Evolutionary conservation across 2,113 vertebrate species (phyloP).

Genomic region (Laticauda laticaudata): DNA sequence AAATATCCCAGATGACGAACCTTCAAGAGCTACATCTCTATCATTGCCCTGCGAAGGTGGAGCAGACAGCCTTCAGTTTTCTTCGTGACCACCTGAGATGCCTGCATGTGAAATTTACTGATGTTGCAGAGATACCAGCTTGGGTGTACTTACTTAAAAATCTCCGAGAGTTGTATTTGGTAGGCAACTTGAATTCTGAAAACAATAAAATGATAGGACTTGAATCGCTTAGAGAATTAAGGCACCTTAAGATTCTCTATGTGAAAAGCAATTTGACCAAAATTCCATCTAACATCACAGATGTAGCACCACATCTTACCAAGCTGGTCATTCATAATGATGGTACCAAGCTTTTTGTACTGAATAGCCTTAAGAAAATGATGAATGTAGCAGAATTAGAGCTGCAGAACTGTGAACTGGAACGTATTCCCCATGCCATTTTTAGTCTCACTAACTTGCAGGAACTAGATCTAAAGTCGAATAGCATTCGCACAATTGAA

Average conservation of each 20-base stretch:
- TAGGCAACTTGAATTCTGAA: slow-evolving; percentile 97
- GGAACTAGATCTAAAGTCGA: slow-evolving; percentile 96
- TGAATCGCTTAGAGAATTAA: slow-evolving; percentile 91
- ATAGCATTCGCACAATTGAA: slow-evolving; percentile 95
- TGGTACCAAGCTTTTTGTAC: slow-evolving; percentile 93
- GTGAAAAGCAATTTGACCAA: slow-evolving; percentile 99
- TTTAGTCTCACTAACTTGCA: slow-evolving; percentile 96
- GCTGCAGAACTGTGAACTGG: slow-evolving; percentile 94
- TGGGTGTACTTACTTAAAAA: slow-evolving; percentile 96
- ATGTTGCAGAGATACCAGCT: slow-evolving; percentile 94
- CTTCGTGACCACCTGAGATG: slow-evolving; percentile 95
- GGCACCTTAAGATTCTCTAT: slow-evolving; percentile 90
- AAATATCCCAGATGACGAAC: slow-evolving; percentile 96
- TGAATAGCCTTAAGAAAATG: slow-evolving; percentile 99
- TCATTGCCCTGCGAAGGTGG: slow-evolving; percentile 96
- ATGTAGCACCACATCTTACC: slow-evolving; percentile 91
- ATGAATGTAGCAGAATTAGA: slow-evolving; percentile 92
- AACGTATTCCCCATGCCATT: slow-evolving; percentile 96
- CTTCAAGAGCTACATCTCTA: slow-evolving; percentile 95
- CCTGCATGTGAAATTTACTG: slow-evolving; percentile 98
- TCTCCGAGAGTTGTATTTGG: slow-evolving; percentile 88
- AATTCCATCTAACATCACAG: slow-evolving; percentile 96
- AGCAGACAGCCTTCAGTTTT: slow-evolving; percentile 96
- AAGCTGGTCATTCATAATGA: slow-evolving; percentile 96
- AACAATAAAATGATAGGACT: slow-evolving; percentile 99